phyloP scores from a whole-genome alignment of 2,888 invertebrate species.

The Andrena camellia region DNA sequence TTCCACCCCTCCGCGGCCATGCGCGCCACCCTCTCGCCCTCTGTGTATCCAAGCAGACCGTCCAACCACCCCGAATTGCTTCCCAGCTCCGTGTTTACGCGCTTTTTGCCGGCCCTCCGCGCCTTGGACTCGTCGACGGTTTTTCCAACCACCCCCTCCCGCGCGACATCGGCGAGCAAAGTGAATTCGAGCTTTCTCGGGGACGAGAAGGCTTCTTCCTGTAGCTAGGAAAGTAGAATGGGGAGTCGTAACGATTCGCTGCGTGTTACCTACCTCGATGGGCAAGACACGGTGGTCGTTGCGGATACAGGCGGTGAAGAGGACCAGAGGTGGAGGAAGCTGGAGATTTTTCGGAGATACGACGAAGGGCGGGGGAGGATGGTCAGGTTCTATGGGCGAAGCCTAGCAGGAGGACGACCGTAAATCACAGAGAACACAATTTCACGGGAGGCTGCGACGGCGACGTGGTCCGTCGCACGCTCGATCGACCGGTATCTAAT shows the following conservation, averaged over 20 bases:
- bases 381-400: conserved; percentile 19
- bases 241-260: background rate
- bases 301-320: background rate
- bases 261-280: background rate
- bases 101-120: conserved; percentile 39
- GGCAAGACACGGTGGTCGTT: conserved; percentile 14
- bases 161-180: conserved; percentile 32
- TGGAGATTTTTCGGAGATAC: background rate
- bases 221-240: background rate
- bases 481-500: conserved; percentile 71
- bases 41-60: background rate
- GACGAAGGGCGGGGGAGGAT: conserved; percentile 19
- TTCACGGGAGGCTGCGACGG: conserved; percentile 72
- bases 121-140: conserved; percentile 21
- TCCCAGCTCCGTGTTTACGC: conserved; percentile 54
- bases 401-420: conserved; percentile 34
- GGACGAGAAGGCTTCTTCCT: background rate
- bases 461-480: conserved; percentile 65
- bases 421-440: conserved; percentile 75
- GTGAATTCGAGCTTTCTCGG: conserved; percentile 46
- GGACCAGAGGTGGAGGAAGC: conserved; percentile 24
- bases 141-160: conserved; percentile 8
- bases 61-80: conserved; percentile 49
- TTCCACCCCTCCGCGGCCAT: conserved; percentile 29
- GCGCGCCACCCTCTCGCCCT: background rate